phyloP scores from a whole-genome alignment of 2,888 invertebrate species.

The Scaptomyza cyrtandrae region DNA sequence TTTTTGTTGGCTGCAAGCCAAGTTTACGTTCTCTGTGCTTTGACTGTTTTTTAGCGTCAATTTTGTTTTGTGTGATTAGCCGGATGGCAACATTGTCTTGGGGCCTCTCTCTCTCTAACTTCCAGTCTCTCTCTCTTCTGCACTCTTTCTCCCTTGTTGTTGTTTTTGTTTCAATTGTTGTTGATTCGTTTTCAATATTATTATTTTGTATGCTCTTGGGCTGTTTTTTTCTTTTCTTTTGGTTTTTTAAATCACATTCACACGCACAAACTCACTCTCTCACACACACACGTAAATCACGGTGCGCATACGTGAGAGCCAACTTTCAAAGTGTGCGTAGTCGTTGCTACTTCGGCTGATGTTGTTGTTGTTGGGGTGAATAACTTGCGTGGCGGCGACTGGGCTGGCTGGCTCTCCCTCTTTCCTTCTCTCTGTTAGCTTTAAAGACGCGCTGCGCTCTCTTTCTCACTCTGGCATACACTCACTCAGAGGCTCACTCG shows the following conservation, averaged over 20 bases:
- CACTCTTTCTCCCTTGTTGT: conserved; percentile 10
- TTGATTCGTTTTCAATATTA: conserved; percentile 76
- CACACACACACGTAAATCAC: conserved; percentile 48
- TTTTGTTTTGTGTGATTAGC: conserved; percentile 76
- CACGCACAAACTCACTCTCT: conserved; percentile 36
- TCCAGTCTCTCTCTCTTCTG: conserved; percentile 19
- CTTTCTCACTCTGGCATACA: conserved; percentile 45
- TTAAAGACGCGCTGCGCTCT: conserved; percentile 43
- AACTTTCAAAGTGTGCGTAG: conserved; percentile 58
- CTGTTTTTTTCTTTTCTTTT: conserved; percentile 51
- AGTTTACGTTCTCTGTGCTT: conserved; percentile 53
- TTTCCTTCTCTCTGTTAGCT: conserved; percentile 56
- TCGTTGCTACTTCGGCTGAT: conserved; percentile 15
- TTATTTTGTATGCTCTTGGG: conserved; percentile 72
- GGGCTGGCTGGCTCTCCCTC: conserved; percentile 68
- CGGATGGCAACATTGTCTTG: conserved; percentile 55
- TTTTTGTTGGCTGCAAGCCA: conserved; percentile 61
- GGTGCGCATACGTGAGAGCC: conserved; percentile 60
- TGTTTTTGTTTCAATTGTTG: conserved; percentile 55
- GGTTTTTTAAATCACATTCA: conserved; percentile 57
- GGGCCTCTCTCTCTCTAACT: conserved; percentile 34
- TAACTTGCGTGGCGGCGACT: conserved; percentile 80
- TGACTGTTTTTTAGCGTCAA: conserved; percentile 62
- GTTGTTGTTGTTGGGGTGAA: conserved; percentile 79
- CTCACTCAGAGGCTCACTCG: conserved; percentile 31